Conservation (phyloP, 2,113 vertebrate species). For the Serilophus lunatus region DNA sequence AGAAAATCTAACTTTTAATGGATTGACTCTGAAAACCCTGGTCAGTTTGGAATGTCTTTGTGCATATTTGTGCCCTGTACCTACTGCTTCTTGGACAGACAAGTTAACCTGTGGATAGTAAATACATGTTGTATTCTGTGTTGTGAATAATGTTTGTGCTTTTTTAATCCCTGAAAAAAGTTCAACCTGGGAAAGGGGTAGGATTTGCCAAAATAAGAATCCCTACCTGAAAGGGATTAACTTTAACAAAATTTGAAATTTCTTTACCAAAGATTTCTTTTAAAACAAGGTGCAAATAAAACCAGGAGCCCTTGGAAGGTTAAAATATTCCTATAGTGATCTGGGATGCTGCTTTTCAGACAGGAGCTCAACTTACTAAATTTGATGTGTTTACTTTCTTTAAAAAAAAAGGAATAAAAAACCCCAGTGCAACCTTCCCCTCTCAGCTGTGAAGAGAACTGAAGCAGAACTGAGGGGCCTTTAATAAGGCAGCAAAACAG, state of each 20-base stretch:
- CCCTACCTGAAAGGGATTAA: background rate
- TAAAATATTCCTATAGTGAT: fast-evolving
- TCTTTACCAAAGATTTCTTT: background rate
- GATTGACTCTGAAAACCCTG: background rate
- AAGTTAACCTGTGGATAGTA: background rate
- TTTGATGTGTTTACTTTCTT: background rate
- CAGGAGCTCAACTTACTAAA: background rate
- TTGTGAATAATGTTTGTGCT: background rate
- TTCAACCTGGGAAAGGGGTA: fast-evolving
- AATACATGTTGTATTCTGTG: background rate
- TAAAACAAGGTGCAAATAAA: background rate
- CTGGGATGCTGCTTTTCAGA: background rate
- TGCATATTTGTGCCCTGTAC: background rate
- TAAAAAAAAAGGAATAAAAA: background rate
- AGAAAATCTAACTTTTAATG: background rate
- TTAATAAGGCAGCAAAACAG: background rate
- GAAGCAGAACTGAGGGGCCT: background rate
- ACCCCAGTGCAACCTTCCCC: background rate
- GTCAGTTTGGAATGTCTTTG: background rate
- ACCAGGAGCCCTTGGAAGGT: background rate
- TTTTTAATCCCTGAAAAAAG: background rate
- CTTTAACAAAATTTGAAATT: background rate
- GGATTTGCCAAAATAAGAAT: background rate
- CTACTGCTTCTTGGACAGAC: background rate
- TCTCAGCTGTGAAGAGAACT: background rate